Evolutionary conservation across 2,113 vertebrate genomes (phyloP).

Genomic region (Tachycineta bicolor): DNA sequence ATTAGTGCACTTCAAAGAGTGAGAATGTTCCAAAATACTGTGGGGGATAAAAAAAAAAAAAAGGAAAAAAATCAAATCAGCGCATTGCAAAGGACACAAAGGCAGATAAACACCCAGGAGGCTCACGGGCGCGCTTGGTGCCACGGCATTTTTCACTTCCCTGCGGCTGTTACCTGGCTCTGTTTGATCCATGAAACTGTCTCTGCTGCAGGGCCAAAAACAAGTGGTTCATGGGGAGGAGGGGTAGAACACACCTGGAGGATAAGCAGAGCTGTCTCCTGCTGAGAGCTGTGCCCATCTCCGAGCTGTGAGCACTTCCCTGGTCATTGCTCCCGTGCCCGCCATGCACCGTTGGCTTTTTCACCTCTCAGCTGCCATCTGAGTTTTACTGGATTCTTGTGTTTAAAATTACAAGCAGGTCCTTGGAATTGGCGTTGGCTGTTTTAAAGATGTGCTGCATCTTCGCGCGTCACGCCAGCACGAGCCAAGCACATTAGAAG

Average conservation of each 20-base stretch:
- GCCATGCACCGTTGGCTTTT: rapidly evolving
- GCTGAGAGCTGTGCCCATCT: neutral
- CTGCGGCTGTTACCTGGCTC: neutral
- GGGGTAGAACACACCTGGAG: neutral
- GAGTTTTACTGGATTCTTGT: slow-evolving; percentile 11
- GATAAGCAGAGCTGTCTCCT: neutral
- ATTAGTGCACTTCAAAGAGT: neutral
- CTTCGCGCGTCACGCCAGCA: slow-evolving; percentile 29
- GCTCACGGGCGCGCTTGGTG: rapidly evolving
- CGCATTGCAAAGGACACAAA: neutral
- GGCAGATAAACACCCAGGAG: neutral
- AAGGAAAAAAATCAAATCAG: neutral
- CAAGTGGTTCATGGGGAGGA: neutral
- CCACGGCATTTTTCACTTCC: neutral
- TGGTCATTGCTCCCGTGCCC: neutral
- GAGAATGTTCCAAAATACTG: neutral
- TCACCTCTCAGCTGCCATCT: neutral
- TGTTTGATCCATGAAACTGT: neutral
- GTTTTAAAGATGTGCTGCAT: slow-evolving; percentile 54
- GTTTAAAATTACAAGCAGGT: slow-evolving; percentile 52
- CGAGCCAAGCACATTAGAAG: slow-evolving; percentile 62
- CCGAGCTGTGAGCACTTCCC: neutral
- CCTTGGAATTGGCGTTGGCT: slow-evolving; percentile 4
- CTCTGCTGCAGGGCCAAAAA: neutral
- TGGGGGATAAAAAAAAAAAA: too few species aligned